Base-by-base conservation (phyloP, 2,888 invertebrate genomes). In the Pelosia muscerda region DNA sequence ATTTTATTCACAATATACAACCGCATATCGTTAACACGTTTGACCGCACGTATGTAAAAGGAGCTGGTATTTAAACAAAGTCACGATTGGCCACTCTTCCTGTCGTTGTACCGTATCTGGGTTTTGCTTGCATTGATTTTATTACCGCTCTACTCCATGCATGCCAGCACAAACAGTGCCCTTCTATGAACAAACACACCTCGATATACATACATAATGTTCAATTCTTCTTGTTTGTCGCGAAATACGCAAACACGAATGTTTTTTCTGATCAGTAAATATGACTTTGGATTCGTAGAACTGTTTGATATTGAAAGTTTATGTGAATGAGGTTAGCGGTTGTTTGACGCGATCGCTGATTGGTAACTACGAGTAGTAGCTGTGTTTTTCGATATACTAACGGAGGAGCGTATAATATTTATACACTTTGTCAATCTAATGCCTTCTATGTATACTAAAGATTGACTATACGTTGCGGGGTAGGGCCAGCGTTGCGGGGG, bases 221-320 rank as follows among this genome's bases (percentile, higher is more conserved):
- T 82, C 87, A 86, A 84, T 88, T 83, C 81, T 74, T 78, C 82
- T 84, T 88, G 87, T 88, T 86, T 88, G 86, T 82, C 79, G 71
- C 75, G 74, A 72, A 76, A 76, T 71, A 62, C 73, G 75, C 84
- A 86, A 87, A 88, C 84, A 86, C 56, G 34, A 66, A 66, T 78
- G 78, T 82, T 65, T 58, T 83, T 84, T 86, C 71, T 71, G 31
- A 55, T 60, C 31, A 55, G 56, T 31, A 68, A 64, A 63, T 81
- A 75, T 73, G 73, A 68, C 68, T 54, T 34, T 15, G 57, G 31
- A 9, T 25, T 70, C 73, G 66, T 53, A 15, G 76, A 69, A 78
- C 58, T 75, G 70, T 73, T 72, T 75, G 72, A 68, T 71, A 63
- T 76, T 63, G 22, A 22, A 54, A 11, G 25, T 78, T 71, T 55